A percentile compares a stretch with the other conserved stretches of the same genome.
These are phyloP conservation scores for Ptilorrhoa leucosticta DNA, from an alignment of 2,113 vertebrate species.

Conservation along the genomic window DNA sequence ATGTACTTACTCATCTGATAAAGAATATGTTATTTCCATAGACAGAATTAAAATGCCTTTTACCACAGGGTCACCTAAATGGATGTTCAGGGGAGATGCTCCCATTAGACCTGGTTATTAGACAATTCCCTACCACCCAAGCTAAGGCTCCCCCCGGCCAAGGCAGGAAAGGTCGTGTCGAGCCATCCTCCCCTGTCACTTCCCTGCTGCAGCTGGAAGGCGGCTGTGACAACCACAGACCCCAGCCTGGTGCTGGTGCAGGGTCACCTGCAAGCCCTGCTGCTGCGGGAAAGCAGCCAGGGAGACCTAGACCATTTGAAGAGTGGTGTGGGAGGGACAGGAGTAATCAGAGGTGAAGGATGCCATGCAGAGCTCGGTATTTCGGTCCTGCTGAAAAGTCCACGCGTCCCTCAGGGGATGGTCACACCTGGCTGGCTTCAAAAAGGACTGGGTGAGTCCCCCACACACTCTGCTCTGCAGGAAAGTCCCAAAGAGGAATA, in stretches of 20 bases:
- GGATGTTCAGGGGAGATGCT: neutral
- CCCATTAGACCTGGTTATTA: neutral
- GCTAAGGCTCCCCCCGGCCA: neutral
- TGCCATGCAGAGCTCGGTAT: accelerated
- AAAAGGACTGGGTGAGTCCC: neutral
- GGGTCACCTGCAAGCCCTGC: neutral
- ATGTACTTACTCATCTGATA: slow-evolving; percentile 17
- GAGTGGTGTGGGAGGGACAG: neutral
- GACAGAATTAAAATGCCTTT: neutral
- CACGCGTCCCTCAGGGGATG: accelerated
- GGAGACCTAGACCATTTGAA: neutral
- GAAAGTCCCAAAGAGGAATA: neutral
- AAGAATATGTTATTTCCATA: neutral
- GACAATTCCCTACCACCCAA: neutral
- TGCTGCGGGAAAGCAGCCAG: neutral
- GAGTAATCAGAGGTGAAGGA: neutral
- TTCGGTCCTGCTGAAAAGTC: neutral
- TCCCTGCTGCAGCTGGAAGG: neutral
- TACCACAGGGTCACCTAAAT: neutral
- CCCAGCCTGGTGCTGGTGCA: accelerated
- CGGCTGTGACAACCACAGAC: neutral
- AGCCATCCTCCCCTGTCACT: neutral
- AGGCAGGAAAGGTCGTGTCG: neutral
- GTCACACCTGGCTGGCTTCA: neutral
- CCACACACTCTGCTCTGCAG: neutral